Conservation (phyloP, 2,113 vertebrate genomes). For the Tenrec ecaudatus region DNA sequence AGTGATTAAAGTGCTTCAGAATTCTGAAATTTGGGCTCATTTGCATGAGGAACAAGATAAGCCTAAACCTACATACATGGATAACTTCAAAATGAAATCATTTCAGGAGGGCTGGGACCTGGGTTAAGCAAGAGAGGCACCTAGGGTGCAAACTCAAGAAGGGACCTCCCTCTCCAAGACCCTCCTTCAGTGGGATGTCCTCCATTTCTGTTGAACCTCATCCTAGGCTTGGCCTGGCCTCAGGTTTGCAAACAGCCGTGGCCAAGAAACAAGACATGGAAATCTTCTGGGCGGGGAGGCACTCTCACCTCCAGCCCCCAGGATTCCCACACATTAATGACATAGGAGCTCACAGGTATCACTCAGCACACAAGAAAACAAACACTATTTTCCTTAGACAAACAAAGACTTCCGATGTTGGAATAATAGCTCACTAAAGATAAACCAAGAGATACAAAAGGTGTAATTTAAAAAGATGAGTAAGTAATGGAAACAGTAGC, state of each 20-base stretch:
- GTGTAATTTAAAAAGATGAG: background rate
- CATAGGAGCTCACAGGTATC: background rate
- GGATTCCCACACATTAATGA: background rate
- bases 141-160: background rate
- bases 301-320: background rate
- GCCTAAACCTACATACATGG: background rate
- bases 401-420: background rate
- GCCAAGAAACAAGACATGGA: background rate
- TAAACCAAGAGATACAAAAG: background rate
- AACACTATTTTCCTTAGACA: background rate
- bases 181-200: background rate
- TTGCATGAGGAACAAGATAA: background rate
- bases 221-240: background rate
- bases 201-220: background rate
- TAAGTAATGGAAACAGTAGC: background rate
- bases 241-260: background rate
- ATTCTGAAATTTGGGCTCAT: background rate
- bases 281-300: no score
- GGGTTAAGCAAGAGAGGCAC: background rate
- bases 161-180: no score
- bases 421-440: background rate
- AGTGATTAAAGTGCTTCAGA: background rate
- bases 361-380: background rate
- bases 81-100: background rate
- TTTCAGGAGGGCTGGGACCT: background rate